Evolutionary conservation across 2,113 vertebrate genomes (phyloP).

Genomic region (Motacilla tschutschensis): DNA sequence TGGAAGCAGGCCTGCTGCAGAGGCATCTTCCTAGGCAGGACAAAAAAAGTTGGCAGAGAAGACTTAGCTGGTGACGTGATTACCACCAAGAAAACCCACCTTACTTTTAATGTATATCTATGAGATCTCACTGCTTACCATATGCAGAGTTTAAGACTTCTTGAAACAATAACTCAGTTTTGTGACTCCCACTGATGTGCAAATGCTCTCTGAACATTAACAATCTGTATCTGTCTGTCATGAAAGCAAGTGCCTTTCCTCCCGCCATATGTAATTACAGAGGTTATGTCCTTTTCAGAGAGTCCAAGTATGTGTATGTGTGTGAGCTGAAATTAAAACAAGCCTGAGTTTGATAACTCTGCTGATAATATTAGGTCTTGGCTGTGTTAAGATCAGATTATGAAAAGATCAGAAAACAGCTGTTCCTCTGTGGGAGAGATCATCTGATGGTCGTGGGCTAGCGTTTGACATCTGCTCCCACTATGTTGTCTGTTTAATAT

Average conservation of each 20-base stretch:
- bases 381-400: neutral
- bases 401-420: conserved; percentile 14
- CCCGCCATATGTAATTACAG: neutral
- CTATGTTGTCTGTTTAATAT: neutral
- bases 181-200: neutral
- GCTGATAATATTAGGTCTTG: neutral
- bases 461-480: neutral
- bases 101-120: neutral
- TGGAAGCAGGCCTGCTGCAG: neutral
- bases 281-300: neutral
- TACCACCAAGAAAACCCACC: neutral
- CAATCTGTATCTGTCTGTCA: neutral
- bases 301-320: neutral
- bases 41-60: neutral
- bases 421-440: conserved; percentile 1
- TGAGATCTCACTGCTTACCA: neutral
- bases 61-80: neutral
- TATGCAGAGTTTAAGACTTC: neutral
- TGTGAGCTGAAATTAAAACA: neutral
- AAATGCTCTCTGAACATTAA: neutral
- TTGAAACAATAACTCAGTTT: neutral
- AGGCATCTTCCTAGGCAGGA: neutral
- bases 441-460: neutral
- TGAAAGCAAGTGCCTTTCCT: neutral
- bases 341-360: neutral